Conservation (phyloP, 2,113 vertebrate genomes). For the Dasyprocta punctata region DNA sequence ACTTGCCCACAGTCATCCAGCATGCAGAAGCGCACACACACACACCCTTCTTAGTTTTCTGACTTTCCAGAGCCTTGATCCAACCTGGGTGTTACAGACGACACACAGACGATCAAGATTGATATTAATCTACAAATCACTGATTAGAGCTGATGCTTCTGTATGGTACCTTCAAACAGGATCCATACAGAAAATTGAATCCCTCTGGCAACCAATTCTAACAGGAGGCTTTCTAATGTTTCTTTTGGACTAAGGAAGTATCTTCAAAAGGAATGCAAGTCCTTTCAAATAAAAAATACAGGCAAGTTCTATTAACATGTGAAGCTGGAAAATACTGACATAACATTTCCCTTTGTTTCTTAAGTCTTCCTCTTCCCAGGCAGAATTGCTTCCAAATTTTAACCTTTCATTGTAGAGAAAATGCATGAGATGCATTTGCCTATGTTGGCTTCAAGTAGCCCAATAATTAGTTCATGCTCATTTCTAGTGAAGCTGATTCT, state of each 20-base stretch:
- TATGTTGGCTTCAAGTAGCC: neutral
- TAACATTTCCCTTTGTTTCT: neutral
- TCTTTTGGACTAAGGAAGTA: neutral
- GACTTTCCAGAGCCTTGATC: neutral
- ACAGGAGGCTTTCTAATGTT: neutral
- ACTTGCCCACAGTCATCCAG: neutral
- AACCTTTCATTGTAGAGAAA: neutral
- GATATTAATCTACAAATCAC: neutral
- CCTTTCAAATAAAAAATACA: neutral
- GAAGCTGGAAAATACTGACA: neutral
- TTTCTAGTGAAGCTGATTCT: constrained; percentile 6
- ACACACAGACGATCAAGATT: neutral
- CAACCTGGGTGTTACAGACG: neutral
- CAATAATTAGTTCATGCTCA: neutral
- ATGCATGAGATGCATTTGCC: neutral
- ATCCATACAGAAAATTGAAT: neutral
- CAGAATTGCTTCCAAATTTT: neutral
- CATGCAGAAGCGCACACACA: neutral
- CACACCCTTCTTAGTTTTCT: neutral
- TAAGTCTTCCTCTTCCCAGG: neutral
- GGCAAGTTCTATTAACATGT: neutral
- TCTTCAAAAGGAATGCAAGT: neutral
- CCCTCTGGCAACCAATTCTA: neutral
- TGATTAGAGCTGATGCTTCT: neutral
- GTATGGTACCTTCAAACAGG: neutral